phyloP scores from a whole-genome alignment of 2,113 vertebrate genomes.

The Podarcis cretensis region DNA sequence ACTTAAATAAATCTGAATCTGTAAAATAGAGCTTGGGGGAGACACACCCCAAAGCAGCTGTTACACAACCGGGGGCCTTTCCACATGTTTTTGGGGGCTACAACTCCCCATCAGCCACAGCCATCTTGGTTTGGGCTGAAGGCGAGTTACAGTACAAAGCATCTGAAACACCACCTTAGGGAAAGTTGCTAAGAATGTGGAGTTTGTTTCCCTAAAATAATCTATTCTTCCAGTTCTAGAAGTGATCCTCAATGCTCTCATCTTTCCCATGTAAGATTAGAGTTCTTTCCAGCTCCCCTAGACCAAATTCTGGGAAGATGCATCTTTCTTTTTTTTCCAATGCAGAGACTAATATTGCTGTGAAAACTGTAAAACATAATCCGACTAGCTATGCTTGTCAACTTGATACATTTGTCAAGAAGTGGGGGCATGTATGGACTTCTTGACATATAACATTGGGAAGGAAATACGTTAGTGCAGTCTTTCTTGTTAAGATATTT shows the following conservation, averaged over 20 bases:
- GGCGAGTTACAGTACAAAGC: too few species aligned
- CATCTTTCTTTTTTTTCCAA: background rate
- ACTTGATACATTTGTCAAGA: background rate
- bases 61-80: background rate
- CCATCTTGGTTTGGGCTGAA: too few species aligned
- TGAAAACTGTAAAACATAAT: slow-evolving; percentile 11
- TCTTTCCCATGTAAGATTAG: background rate
- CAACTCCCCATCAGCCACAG: too few species aligned
- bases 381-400: background rate
- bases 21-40: background rate
- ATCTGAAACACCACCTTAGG: too few species aligned
- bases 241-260: background rate
- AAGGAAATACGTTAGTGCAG: background rate
- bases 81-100: background rate
- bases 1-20: background rate
- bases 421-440: background rate
- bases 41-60: background rate
- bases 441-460: background rate
- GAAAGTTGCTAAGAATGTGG: background rate
- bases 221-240: background rate
- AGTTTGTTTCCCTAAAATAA: background rate
- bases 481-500: background rate
- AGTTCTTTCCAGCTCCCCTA: background rate
- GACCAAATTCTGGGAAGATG: background rate
- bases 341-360: background rate